Evolutionary conservation across 2,113 vertebrate genomes (phyloP), one percentile per base, ranked within the genome.

Genomic region (Geothlypis trichas): DNA sequence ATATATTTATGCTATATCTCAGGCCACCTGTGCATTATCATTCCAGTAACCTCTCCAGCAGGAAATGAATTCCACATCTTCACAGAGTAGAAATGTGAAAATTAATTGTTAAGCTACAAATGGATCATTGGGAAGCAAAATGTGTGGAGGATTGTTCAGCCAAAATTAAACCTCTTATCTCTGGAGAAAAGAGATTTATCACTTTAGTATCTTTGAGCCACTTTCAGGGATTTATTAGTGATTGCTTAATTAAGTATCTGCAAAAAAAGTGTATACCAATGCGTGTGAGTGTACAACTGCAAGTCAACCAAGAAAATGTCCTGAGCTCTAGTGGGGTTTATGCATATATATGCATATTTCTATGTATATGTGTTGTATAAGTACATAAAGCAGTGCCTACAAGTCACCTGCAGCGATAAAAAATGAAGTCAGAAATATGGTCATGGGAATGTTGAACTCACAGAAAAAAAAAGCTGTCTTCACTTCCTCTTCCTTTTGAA

Each of bases 1-100:
- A 96, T 95, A 96, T 96, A 97, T 97, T 97, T 97, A 96, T 97
- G 88, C 81, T 93, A 51, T 51, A 75, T 84, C 85, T 96, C 89
- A 88, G 93, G 86, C 89, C 92, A 97, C 93, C 93, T 94, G 96
- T 3, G 0, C 93, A 95, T 96, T 97, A 93, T 92, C 90, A 96
- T 97, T 97, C 95, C 55, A 85, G 90, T 58, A 95, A 92, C 87
- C 61, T 86, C 81, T 84, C 74, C 83, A 80, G 71, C 80, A 96
- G 91, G 89, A 97, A 97, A 97, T 88, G 61, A 97, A 87, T 96
- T 93, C 83, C 74, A 68, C 72, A 93, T 84, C 87, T 90, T 84
- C 80, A 92, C 69, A n/a, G 75, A 92, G 87, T 2, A 9, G 71
- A 95, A 96, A 89, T 71, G 51, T 14, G 76, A 83, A 91, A 94